Base-by-base conservation (phyloP, 2,888 invertebrate genomes). In the Leptogaster cylindrica region DNA sequence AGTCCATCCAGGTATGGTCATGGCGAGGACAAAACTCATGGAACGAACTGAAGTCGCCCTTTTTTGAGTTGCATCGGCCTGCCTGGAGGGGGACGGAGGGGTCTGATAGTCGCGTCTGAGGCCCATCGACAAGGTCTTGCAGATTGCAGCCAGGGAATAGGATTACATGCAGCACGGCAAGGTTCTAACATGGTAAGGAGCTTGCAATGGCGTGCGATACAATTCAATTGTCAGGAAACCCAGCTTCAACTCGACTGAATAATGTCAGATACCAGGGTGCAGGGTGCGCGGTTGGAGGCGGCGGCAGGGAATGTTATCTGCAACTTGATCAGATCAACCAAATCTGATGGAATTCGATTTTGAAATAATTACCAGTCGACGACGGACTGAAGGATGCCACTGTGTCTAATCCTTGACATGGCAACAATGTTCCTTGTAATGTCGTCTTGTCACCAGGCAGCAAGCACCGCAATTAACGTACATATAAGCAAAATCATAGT, bases 341-440 rank as follows among this genome's bases (percentile, higher is more conserved):
- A 20, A 36, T 12, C 14, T 46, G 41, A 46, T 44, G 25, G 18
- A 44, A 27, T 18, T 18, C 16, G 44, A 31, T 58, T 28, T 46
- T 51, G 48, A 58, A 61, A 61, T 41, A 61, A 67, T 67, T 33
- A 36, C 58, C 10, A 41, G 44, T 25, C 31, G 33, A 10, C 33
- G 52, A 52, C 46, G 63, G 67, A 67, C 52, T 67, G 67, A 67
- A 51, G 31, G 51, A 67, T 67, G 67, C 64, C 63, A 67, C 39
- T 46, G 18, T 44, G 16, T 28, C 25, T 8, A n/a, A 61, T 61
- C 18, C 16, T n/a, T n/a, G n/a, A n/a, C n/a, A n/a, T n/a, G n/a
- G n/a, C n/a, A n/a, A n/a, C n/a, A n/a, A n/a, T n/a, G n/a, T n/a
- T n/a, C n/a, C n/a, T n/a, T n/a, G n/a, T n/a, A n/a, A n/a, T n/a